Evolutionary conservation across 2,888 invertebrate species (phyloP).

Genomic region (Thera britannica): DNA sequence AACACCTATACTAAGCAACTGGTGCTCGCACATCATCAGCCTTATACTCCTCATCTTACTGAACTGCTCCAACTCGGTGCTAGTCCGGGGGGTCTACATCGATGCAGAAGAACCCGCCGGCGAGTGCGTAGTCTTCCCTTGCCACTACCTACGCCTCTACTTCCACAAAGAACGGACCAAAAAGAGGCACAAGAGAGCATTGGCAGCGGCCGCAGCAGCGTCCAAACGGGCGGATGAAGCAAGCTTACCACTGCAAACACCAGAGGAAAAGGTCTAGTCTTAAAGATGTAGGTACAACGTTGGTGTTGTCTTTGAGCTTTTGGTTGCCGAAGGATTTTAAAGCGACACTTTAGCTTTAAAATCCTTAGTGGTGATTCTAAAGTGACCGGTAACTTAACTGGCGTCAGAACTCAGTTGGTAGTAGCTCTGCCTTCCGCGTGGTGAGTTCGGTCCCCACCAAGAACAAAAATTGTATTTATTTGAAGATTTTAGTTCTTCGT

Average conservation of each 20-base stretch:
- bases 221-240: constrained; percentile 68
- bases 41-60: constrained; percentile 90
- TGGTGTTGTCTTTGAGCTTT: no score
- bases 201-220: constrained; percentile 63
- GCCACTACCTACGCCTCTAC: constrained; percentile 92
- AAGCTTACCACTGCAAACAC: constrained; percentile 68
- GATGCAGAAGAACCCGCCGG: constrained; percentile 94
- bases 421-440: no score
- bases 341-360: no score
- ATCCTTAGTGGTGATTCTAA: no score
- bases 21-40: constrained; percentile 91
- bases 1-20: constrained; percentile 89
- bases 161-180: constrained; percentile 88
- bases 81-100: constrained; percentile 94
- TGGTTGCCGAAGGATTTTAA: no score
- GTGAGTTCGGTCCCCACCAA: no score
- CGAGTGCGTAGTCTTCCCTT: constrained; percentile 93
- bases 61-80: constrained; percentile 93
- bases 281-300: no score
- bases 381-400: no score
- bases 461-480: no score
- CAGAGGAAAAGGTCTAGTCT: constrained; percentile 73
- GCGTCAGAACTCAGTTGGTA: no score
- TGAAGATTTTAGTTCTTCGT: no score
- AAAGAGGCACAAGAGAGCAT: constrained; percentile 78